Evolutionary conservation across 2,888 invertebrate genomes (phyloP).

Genomic region (Laothoe populi): DNA sequence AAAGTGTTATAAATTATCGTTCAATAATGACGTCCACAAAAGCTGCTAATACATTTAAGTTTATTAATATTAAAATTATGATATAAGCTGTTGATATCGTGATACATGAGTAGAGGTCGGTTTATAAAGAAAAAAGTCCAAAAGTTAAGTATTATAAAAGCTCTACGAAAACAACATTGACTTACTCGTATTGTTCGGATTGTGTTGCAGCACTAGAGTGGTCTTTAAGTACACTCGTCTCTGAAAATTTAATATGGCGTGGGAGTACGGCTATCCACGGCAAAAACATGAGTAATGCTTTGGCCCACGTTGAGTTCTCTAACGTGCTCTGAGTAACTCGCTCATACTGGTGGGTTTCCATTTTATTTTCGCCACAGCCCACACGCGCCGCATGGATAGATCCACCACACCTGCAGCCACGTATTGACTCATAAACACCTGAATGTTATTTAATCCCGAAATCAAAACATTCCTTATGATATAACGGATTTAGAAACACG

Average conservation of each 20-base stretch:
- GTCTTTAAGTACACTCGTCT: slow-evolving; percentile 67
- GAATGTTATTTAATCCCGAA: slow-evolving; percentile 70
- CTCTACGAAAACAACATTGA: not conserved
- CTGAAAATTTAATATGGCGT: slow-evolving; percentile 81
- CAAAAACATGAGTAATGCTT: slow-evolving; percentile 74
- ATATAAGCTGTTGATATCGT: too few species aligned
- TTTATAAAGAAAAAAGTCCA: not conserved
- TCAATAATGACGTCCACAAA: too few species aligned
- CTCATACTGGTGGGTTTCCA: slow-evolving; percentile 58
- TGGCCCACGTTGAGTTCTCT: slow-evolving; percentile 55
- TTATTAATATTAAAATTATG: too few species aligned
- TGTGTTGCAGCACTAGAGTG: slow-evolving; percentile 49
- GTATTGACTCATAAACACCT: slow-evolving; percentile 72
- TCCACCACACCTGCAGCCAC: slow-evolving; percentile 76
- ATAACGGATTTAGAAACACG: slow-evolving; percentile 38
- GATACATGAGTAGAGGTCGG: too few species aligned
- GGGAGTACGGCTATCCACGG: slow-evolving; percentile 70
- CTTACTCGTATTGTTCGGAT: slow-evolving; percentile 38
- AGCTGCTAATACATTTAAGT: too few species aligned
- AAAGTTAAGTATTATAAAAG: not conserved
- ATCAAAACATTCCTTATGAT: slow-evolving; percentile 51
- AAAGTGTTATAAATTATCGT: too few species aligned
- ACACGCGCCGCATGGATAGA: slow-evolving; percentile 65
- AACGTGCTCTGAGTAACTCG: slow-evolving; percentile 72
- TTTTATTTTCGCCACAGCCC: slow-evolving; percentile 79